These are phyloP conservation scores for Propithecus perrieri DNA, from an alignment of 2,797 vertebrate species.

Conservation along the genomic window DNA sequence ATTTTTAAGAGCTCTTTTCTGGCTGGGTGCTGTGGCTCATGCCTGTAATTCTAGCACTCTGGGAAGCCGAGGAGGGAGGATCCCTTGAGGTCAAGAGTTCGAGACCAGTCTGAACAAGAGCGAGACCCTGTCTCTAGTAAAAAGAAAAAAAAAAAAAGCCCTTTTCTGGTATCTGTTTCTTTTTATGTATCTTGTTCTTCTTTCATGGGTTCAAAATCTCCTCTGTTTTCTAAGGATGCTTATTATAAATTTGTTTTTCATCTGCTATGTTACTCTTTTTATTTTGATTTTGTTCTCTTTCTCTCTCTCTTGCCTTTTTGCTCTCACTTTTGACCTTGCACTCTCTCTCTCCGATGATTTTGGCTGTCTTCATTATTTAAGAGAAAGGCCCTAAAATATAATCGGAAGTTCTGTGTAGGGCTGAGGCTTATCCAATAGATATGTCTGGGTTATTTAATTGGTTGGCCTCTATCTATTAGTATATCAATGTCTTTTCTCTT, in stretches of 20 bases:
- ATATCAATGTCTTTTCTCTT: neutral
- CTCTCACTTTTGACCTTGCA: neutral
- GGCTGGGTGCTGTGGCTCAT: no score
- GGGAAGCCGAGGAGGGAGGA: no score
- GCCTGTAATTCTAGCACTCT: no score
- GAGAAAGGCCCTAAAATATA: neutral
- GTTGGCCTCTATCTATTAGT: neutral
- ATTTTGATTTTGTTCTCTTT: neutral
- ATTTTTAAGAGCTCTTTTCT: neutral
- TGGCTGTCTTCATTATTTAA: neutral
- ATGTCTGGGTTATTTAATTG: neutral
- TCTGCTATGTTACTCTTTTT: neutral
- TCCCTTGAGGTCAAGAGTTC: no score
- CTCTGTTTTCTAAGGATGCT: neutral
- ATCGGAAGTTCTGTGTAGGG: neutral
- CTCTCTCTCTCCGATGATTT: neutral
- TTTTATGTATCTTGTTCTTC: neutral
- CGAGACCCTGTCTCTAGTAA: no score
- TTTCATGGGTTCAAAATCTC: neutral
- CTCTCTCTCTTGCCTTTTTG: no score
- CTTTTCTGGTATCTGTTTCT: neutral
- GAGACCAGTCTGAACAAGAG: no score
- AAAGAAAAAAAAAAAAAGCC: no score
- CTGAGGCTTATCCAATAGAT: neutral
- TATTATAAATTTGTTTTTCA: neutral